Percentiles rank a stretch among this genome's conserved stretches.
phyloP scores from a whole-genome alignment of 2,113 vertebrate genomes.

The Gracilinanus agilis region DNA sequence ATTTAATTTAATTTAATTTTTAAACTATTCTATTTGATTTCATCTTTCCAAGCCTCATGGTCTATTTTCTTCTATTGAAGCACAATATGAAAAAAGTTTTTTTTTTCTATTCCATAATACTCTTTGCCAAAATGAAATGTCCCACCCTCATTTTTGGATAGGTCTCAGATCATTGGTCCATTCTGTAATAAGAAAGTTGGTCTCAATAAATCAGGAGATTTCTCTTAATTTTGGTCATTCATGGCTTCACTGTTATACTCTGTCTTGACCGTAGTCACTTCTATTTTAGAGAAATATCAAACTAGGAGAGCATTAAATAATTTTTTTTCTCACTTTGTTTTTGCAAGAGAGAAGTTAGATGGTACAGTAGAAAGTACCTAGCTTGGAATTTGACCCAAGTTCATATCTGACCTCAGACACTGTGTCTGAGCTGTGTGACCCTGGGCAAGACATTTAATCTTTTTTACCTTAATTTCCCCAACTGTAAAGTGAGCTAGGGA shows the following conservation, averaged over 20 bases:
- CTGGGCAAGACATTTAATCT: too few species aligned
- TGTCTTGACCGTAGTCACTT: not conserved
- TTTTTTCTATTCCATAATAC: not conserved
- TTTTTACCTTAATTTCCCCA: too few species aligned
- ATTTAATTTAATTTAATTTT: not conserved
- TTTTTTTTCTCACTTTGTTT: too few species aligned
- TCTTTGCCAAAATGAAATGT: not conserved
- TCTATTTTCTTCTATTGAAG: not conserved
- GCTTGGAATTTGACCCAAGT: too few species aligned
- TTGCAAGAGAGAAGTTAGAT: too few species aligned
- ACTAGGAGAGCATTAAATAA: not conserved
- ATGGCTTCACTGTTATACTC: not conserved
- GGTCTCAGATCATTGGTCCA: not conserved
- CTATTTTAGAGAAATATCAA: not conserved
- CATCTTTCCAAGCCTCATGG: not conserved
- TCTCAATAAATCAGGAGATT: not conserved
- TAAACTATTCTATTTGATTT: not conserved
- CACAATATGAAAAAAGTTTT: not conserved
- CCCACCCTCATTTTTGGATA: not conserved
- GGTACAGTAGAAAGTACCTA: too few species aligned
- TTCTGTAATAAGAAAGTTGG: not conserved
- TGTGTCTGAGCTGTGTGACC: too few species aligned
- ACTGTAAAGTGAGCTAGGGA: too few species aligned
- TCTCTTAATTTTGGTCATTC: not conserved
- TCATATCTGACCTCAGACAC: too few species aligned